Base-by-base conservation (phyloP, 2,888 invertebrate species). In the Himalopsyche kuldschensis region DNA sequence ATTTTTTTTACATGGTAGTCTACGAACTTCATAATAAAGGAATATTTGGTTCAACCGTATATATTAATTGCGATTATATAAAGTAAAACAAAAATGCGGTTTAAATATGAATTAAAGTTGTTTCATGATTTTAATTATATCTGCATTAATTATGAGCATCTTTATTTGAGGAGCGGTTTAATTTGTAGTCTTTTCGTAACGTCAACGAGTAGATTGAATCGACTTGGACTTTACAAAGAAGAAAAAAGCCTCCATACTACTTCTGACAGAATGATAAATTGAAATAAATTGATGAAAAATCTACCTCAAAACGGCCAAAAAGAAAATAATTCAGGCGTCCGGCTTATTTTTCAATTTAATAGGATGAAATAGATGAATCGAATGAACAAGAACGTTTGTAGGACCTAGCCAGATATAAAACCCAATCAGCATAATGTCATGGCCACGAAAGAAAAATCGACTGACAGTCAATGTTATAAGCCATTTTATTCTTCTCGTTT, bases 241-340 rank as follows among this genome's bases (percentile, higher is more conserved):
- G 82, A 82, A 79, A 69, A 32, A n/a, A 63, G 27, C 46, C 24
- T n/a, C 55, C 30, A 48, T 55, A 48, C 32, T 48, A 69, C 79
- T 41, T 63, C 75, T 80, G 83, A 82, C 85, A 81, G 83, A 69
- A 85, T 83, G 85, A 85, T 85, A 76, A 85, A 85, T 83, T 82
- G 83, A 85, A 85, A 82, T 81, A 78, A 83, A 85, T 85, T 85
- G 85, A 81, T 79, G 79, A 78, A 85, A 85, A 81, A 85, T 82
- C 76, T 81, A 32, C 83, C 69, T 48, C 55, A 20, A 47, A 35
- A 48, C 35, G 27, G 75, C 31, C 63, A 47, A 83, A 75, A 81
- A 48, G 48, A 46, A 83, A 78, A 63, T 79, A 55, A 48, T 63
- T 77, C 79, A 20, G 63, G 69, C 78, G 82, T 78, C 31, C 63